phyloP scores from a whole-genome alignment of 64 coral and sea anemone species.

The Actinia tenebrosa region DNA sequence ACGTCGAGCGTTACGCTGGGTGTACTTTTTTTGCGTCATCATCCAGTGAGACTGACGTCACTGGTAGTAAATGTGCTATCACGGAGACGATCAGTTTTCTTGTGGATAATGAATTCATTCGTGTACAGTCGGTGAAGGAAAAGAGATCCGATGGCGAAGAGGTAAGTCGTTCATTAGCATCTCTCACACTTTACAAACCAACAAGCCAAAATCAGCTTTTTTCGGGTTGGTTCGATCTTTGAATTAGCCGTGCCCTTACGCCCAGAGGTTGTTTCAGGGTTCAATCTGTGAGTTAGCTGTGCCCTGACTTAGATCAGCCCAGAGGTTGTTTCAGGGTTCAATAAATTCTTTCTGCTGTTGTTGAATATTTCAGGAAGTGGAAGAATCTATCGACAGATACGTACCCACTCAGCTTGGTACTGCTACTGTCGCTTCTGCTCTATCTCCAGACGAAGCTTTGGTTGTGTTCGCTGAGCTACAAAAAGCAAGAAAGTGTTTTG shows the following conservation, averaged over 20 bases:
- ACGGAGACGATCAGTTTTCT: conserved; percentile 64
- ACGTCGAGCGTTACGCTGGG: conserved; percentile 80
- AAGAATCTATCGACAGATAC: conserved; percentile 42
- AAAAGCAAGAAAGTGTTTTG: conserved; percentile 97
- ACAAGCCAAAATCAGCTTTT: no score
- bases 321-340: neutral
- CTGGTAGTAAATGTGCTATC: conserved; percentile 36
- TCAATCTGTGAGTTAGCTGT: neutral
- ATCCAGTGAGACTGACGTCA: conserved; percentile 26
- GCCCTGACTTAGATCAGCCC: neutral
- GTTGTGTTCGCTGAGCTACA: conserved; percentile 89
- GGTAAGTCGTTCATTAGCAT: neutral
- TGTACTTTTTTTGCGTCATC: conserved; percentile 91
- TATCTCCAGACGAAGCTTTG: conserved; percentile 90
- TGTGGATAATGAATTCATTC: conserved; percentile 89
- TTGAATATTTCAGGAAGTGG: conserved; percentile 1
- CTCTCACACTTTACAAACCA: neutral
- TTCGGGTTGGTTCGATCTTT: no score
- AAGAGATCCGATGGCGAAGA: conserved; percentile 21
- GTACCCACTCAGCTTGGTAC: conserved; percentile 84
- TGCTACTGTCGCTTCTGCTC: conserved; percentile 86
- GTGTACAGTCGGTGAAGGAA: conserved; percentile 38
- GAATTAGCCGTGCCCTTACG: no score
- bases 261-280: no score
- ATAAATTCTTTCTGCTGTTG: neutral